Base-by-base conservation (phyloP, 2,797 vertebrate species). In the Decapterus maruadsi region DNA sequence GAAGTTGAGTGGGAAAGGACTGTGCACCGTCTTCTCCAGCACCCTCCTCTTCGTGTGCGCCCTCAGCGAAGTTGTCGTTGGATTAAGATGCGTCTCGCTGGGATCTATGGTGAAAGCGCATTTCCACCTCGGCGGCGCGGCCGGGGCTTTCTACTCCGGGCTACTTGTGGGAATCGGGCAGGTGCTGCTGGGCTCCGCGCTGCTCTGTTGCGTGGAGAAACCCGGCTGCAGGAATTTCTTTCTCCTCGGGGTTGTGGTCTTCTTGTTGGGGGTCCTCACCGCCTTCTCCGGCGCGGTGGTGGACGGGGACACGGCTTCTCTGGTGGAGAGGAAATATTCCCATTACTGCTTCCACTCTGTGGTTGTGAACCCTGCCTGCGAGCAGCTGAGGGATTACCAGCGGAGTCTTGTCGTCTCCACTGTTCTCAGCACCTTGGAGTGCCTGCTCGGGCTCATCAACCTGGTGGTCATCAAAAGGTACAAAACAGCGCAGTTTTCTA, bases 261-360 rank as follows among this genome's bases (percentile, higher is more conserved):
- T 97, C 93, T 90, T 98, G 94, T 83, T 98, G 82, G 97, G 97
- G 13, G 95, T 98, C 62, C 96, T 99, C 83, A 98, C 97, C 84
- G 97, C 97, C 92, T 98, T 99, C 92, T 97, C 97, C 78, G 97
- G 97, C 72, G 97, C 97, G 26, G 97, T 98, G 89, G 97, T 98
- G 94, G 97, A 98, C 94, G 97, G 97, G 72, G 97, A 98, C 95
- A 95, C 97, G 36, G 97, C 97, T 72, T 96, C 97, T 58, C 93
- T 98, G 64, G 97, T 97, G 95, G 97, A 97, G 81, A 95, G 96
- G 94, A 99, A 98, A 85, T 97, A 97, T 89, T 96, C 96, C 71
- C 97, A 97, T 90, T 97, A 97, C 90, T 99, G 97, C 92, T 89
- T 95, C 87, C 93, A 95, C 65, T 87, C 94, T 19, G 84, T 92